A percentile compares a stretch with the other conserved stretches of the same genome.
These are phyloP conservation scores for Heliornis fulica DNA, from an alignment of 2,113 vertebrate genomes.

Conservation along the genomic window DNA sequence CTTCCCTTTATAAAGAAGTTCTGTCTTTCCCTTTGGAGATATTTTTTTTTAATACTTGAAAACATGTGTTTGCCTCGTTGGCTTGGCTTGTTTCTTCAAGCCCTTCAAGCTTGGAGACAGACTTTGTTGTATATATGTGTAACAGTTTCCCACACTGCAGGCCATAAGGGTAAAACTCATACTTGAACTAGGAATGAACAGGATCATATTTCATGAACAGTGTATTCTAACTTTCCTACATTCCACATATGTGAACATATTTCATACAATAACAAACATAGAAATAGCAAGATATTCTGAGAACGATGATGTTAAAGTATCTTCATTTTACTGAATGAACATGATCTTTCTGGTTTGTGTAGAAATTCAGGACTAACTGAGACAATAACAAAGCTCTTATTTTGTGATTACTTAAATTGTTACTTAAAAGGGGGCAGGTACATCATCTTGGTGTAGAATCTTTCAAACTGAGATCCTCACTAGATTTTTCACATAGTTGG, in stretches of 20 bases:
- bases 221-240: neutral
- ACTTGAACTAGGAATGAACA: neutral
- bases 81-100: neutral
- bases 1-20: neutral
- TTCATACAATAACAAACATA: neutral
- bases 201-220: neutral
- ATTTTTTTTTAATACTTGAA: neutral
- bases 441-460: neutral
- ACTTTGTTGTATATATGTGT: neutral
- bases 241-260: neutral
- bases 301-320: neutral
- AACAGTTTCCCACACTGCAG: neutral
- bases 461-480: neutral
- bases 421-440: neutral
- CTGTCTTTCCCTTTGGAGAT: neutral
- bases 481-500: neutral
- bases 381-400: neutral
- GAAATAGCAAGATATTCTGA: neutral
- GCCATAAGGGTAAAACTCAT: neutral
- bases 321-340: neutral
- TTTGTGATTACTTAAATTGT: neutral
- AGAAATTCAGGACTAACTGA: neutral
- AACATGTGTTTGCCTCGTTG: neutral
- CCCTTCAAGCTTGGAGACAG: neutral
- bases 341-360: neutral